A percentile compares a stretch with the other conserved stretches of the same genome.
Conservation (phyloP, 2,888 invertebrate genomes). For the Ectemnius continuus region DNA sequence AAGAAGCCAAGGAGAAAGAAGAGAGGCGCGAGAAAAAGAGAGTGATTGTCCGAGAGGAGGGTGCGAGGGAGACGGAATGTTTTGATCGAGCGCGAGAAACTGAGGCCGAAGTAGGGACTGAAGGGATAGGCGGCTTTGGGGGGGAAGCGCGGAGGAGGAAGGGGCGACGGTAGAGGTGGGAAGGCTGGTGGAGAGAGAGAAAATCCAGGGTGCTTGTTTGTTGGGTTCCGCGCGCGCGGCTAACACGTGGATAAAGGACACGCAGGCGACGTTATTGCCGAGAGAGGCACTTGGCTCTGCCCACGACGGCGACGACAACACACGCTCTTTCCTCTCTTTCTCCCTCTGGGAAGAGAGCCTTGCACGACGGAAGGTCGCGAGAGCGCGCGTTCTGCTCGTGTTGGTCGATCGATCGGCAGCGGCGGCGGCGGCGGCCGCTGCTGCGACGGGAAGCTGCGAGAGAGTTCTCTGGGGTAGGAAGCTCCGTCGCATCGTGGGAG, state of each 20-base stretch:
- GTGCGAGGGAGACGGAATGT: not conserved
- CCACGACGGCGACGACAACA: too few relatives aligned
- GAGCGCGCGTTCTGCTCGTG: not conserved
- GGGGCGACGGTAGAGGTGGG: not conserved
- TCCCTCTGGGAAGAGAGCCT: not conserved
- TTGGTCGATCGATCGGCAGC: not conserved
- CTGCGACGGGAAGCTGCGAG: conserved; percentile 10
- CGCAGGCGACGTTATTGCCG: too few relatives aligned
- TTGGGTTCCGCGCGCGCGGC: conserved; percentile 1
- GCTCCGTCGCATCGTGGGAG: conserved; percentile 2
- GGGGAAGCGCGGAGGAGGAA: too few relatives aligned
- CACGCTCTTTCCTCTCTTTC: not conserved
- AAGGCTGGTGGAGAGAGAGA: not conserved
- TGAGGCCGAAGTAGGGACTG: not conserved
- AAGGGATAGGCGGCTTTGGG: conserved; percentile 8
- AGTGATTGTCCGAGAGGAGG: not conserved
- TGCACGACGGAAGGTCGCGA: not conserved
- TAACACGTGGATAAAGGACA: conserved; percentile 10
- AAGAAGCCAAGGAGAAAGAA: conserved; percentile 9
- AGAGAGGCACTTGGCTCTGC: too few relatives aligned
- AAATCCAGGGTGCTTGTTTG: not conserved
- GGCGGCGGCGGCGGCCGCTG: not conserved
- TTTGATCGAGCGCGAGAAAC: not conserved
- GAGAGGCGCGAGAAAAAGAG: not conserved
- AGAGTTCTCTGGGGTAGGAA: not conserved